Percentiles rank a stretch among this genome's conserved stretches.
phyloP scores from a whole-genome alignment of 2,888 invertebrate species.

The Rotaria macrura region DNA sequence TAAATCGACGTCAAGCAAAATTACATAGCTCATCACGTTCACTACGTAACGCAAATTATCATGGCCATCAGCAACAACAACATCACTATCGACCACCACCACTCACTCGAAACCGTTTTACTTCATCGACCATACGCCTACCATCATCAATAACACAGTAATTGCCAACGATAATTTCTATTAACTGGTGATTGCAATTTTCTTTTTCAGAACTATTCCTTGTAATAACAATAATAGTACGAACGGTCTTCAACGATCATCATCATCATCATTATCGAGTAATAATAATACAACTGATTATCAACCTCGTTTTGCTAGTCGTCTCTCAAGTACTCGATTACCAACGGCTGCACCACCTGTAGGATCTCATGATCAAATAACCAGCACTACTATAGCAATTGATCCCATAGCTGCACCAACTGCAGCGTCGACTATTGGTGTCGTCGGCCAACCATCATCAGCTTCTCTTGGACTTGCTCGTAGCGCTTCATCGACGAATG shows the following conservation, averaged over 20 bases:
- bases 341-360: neutral
- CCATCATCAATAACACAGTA: neutral
- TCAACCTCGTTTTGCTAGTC: conserved; percentile 10
- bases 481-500: neutral
- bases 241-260: neutral
- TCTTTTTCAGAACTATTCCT: neutral
- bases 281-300: neutral
- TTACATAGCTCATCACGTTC: neutral
- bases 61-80: neutral
- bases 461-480: neutral
- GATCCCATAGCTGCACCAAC: neutral
- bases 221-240: neutral
- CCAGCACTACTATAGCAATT: neutral
- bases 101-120: neutral
- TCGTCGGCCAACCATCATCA: neutral
- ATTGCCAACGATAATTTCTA: no score
- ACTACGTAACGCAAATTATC: neutral
- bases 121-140: neutral
- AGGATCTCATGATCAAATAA: neutral
- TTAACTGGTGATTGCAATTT: no score
- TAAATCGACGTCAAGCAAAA: neutral
- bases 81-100: neutral
- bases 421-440: neutral
- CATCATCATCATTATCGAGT: neutral
- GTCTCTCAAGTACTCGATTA: neutral